These are phyloP conservation scores for Recurvirostra avosetta DNA, from an alignment of 2,113 vertebrate species.

Conservation along the genomic window DNA sequence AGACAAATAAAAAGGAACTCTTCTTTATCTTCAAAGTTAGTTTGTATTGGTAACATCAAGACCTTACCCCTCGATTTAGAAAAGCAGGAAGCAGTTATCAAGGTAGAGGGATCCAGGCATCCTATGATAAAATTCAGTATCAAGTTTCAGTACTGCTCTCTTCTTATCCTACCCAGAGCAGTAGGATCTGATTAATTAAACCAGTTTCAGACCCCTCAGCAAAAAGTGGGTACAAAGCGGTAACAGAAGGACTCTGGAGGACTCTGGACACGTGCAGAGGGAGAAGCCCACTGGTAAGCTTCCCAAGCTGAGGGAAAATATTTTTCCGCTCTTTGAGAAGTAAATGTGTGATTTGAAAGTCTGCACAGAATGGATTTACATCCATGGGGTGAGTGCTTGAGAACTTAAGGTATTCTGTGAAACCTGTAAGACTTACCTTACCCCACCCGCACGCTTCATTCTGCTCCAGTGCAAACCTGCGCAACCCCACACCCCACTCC, in stretches of 20 bases:
- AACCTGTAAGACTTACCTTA: neutral
- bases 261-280: neutral
- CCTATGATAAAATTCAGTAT: neutral
- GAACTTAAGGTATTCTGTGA: neutral
- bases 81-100: neutral
- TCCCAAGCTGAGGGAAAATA: neutral
- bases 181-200: neutral
- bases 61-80: neutral
- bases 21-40: neutral
- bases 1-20: neutral
- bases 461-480: neutral
- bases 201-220: neutral
- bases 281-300: neutral
- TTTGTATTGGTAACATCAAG: neutral
- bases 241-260: neutral
- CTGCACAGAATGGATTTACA: fast-evolving
- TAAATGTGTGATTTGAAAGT: neutral
- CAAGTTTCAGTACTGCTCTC: neutral
- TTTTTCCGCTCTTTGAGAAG: neutral
- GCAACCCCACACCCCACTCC: neutral
- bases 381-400: fast-evolving
- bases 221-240: neutral
- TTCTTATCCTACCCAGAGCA: neutral
- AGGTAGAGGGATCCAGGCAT: neutral
- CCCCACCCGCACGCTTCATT: neutral